Evolutionary conservation across 1,140 invertebrate species (phyloP), one percentile per base, ranked within the genome.

Genomic region (Sarcophaga bullata): DNA sequence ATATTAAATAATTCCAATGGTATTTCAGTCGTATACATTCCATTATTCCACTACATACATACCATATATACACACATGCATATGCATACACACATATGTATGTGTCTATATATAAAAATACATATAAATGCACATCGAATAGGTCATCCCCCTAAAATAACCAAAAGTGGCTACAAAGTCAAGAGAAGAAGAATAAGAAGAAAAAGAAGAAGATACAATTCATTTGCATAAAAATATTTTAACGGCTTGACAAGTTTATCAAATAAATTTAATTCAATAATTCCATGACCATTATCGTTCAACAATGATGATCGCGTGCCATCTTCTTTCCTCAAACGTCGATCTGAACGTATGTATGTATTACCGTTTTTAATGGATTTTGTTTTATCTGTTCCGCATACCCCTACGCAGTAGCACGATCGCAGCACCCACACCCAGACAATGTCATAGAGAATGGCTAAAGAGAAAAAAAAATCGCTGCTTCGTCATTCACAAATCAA

Each of bases 271-370:
- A 68, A 68, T 68, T 68, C 62, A 68, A 68, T 68, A 68, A 19
- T 25, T 68, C 19, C 62, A 19, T 68, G 62, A 68, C 6, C 7
- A 68, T 68, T 68, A 25, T 68, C 19, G 62, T 9, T 19, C 19
- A 19, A 68, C 62, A 19, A 68, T 68, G n/a, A 68, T 68, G 62
- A 68, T 68, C 62, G 62, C 62, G 62, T 68, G 62, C 62, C 17
- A 68, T 68, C 19, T 68, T 68, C 25, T 68, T 68, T 68, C 54
- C 15, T 7, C 3, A 58, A 58, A 58, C 54, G 54, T 58, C 2
- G n/a, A 58, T n/a, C 7, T 68, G 19, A 68, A 25, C 62, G 17
- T 19, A 68, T 68, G 19, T 25, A 25, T 17, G 17, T 19, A 68
- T 37, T 37, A 37, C 25, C 25, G 25, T 37, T 37, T 37, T 37